Conservation (phyloP, 2,888 invertebrate genomes). For the Dasysyrphus tricinctus region DNA sequence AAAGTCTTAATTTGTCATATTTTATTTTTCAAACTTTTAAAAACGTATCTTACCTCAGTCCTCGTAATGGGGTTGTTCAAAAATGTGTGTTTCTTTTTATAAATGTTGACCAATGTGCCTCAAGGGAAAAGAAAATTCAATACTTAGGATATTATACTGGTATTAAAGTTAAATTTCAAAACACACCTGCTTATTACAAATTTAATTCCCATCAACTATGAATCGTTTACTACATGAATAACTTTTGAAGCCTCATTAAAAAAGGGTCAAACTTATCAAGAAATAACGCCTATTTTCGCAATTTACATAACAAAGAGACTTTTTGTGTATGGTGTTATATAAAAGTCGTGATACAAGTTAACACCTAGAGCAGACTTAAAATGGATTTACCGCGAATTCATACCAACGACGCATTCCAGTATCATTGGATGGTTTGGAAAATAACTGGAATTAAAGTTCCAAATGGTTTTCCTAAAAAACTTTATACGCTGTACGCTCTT, state of each 20-base stretch:
- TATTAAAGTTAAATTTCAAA: neutral
- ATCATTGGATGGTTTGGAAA: conserved; percentile 81
- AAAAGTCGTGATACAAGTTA: neutral
- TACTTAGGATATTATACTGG: neutral
- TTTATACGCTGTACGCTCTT: conserved; percentile 76
- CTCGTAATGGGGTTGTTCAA: too few relatives aligned
- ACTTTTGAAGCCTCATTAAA: conserved; percentile 17
- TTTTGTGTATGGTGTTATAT: neutral
- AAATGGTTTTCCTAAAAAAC: conserved; percentile 20
- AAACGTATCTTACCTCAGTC: too few relatives aligned
- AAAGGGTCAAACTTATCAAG: neutral
- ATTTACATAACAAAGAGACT: conserved; percentile 4
- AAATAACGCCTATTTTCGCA: conserved; percentile 16
- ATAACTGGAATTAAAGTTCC: conserved; percentile 79
- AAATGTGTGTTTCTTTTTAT: neutral
- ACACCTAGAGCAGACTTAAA: conserved; percentile 1
- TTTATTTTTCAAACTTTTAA: too few relatives aligned
- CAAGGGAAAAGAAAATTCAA: neutral
- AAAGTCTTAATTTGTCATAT: too few relatives aligned
- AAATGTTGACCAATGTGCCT: neutral
- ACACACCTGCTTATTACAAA: neutral
- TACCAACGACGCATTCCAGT: conserved; percentile 78
- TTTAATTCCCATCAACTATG: conserved; percentile 2
- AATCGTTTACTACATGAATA: conserved; percentile 1
- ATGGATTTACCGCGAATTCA: conserved; percentile 56